Evolutionary conservation across 2,797 vertebrate species (phyloP).

Genomic region (Crax fasciolata): DNA sequence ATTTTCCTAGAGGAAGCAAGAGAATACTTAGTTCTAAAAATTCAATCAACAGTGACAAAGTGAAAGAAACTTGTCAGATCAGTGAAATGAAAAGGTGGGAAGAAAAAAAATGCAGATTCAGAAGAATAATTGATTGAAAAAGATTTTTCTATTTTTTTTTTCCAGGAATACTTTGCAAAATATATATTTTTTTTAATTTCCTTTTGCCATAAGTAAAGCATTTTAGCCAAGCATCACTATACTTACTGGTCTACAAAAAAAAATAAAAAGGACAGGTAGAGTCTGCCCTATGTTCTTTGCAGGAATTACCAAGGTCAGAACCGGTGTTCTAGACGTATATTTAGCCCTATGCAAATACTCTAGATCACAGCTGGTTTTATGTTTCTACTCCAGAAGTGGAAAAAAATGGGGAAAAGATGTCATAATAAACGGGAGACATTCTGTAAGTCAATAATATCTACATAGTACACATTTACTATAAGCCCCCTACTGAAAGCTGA

Average conservation of each 20-base stretch:
- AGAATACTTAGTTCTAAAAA: background rate
- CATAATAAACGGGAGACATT: background rate
- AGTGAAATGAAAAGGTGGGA: background rate
- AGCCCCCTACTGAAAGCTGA: background rate
- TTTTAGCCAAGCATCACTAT: background rate
- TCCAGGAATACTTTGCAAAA: background rate
- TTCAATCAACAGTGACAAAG: background rate
- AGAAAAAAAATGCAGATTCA: background rate
- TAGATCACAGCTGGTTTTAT: background rate
- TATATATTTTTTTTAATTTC: rapidly evolving
- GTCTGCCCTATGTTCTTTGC: background rate
- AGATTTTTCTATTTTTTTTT: background rate
- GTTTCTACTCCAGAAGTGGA: background rate
- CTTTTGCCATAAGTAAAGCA: background rate
- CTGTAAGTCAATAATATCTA: background rate
- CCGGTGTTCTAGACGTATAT: background rate
- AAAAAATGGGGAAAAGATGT: background rate
- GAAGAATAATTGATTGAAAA: background rate
- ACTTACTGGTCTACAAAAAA: background rate
- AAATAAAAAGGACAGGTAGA: background rate
- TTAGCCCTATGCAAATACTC: background rate
- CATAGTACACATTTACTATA: background rate
- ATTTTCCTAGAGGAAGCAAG: background rate
- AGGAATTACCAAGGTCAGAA: background rate
- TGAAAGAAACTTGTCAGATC: background rate